Evolutionary conservation across 2,797 vertebrate genomes (phyloP), one percentile per base, ranked within the genome.

Genomic region (Kryptopterus vitreolus): DNA sequence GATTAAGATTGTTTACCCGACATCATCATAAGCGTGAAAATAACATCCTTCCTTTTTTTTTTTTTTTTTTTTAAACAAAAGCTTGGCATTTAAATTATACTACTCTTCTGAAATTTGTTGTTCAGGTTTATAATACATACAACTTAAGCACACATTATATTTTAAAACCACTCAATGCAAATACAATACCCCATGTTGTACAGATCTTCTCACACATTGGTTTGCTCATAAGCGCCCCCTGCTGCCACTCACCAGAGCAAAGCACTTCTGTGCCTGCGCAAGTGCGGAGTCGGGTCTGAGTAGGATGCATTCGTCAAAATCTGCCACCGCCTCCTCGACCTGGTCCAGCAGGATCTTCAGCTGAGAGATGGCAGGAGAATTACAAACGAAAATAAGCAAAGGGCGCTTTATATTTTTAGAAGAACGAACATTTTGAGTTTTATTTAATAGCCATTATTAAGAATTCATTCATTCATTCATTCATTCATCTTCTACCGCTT

Each of bases 201-300:
- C 38, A 43, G 38, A 43, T 43, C 38, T 43, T 5, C n/a, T 24
- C 50, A 61, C 63, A 73, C 15, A 8, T 15, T 38, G 35, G 16
- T 10, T 55, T 35, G 73, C 16, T 33, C 48, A 61, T 58, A 24
- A 62, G 26, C 48, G 52, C 74, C 58, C 43, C 57, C 46, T 70
- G 16, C 18, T 79, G 68, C 31, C 16, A 94, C 97, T 90, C 92
- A 99, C 98, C 82, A 99, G 91, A 53, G 98, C 98, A 6, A 99
- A 99, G 88, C 98, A 99, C 81, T 99, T 99, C 91, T 99, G 98
- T 71, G 98, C 98, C 91, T 99, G 98, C 0, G 98, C 98, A 80
- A 99, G 93, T 78, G 98, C 98, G 58, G 97, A 99, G 90, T 99
- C 97, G 0, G 98, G 98, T 81, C 96, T 93, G 87, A 99, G 93